A percentile compares a stretch with the other conserved stretches of the same genome.
Conservation (phyloP, 2,888 invertebrate genomes). For the Yponomeuta sedellus region DNA sequence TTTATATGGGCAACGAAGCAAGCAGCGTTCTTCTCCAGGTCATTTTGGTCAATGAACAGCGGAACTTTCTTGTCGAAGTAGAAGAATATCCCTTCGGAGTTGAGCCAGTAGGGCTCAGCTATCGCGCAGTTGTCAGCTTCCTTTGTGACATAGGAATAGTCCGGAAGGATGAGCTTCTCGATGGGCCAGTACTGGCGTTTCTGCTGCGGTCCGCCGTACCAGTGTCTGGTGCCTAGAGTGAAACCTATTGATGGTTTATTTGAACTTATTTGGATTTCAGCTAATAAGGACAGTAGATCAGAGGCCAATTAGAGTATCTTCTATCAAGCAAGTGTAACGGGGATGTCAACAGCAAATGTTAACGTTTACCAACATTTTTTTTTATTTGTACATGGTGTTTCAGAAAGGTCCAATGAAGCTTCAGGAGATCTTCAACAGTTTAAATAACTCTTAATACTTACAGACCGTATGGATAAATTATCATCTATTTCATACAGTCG, state of each 20-base stretch:
- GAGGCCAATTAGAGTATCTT: not conserved
- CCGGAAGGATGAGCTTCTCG: constrained; percentile 64
- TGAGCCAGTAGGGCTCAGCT: constrained; percentile 81
- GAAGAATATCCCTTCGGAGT: constrained; percentile 79
- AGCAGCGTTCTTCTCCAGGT: constrained; percentile 54
- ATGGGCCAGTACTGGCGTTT: constrained; percentile 79
- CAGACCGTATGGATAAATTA: too few species aligned
- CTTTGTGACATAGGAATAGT: constrained; percentile 76
- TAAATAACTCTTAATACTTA: too few species aligned
- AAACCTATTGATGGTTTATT: constrained; percentile 13
- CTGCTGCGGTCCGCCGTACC: constrained; percentile 80
- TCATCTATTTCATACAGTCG: too few species aligned
- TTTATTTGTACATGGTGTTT: too few species aligned
- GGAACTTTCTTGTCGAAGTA: constrained; percentile 79
- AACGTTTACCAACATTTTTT: too few species aligned
- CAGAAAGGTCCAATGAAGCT: too few species aligned
- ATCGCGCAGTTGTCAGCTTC: constrained; percentile 75
- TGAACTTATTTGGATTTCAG: not conserved
- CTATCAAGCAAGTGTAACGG: too few species aligned
- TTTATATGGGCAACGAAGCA: constrained; percentile 70
- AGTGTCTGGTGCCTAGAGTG: constrained; percentile 55
- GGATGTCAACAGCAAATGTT: too few species aligned
- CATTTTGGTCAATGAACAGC: constrained; percentile 80
- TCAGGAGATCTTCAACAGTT: too few species aligned
- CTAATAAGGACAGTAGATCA: not conserved